Conservation (phyloP, 2,113 vertebrate genomes). For the Boleophthalmus pectinirostris region DNA sequence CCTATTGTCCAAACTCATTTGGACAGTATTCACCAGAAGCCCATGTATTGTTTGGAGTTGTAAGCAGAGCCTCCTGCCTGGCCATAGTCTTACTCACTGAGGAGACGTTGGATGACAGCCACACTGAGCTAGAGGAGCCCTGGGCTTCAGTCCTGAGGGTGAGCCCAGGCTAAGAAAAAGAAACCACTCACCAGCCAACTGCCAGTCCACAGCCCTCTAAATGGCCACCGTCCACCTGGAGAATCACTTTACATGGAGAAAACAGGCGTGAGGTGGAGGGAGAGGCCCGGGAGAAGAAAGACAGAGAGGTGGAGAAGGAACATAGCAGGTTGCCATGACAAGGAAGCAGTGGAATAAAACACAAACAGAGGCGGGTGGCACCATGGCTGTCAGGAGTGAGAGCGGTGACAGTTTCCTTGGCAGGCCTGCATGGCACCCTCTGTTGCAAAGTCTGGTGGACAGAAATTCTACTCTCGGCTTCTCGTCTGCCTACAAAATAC, state of each 20-base stretch:
- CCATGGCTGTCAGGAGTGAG: slow-evolving; percentile 51
- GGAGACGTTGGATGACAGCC: slow-evolving; percentile 57
- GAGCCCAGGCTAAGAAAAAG: slow-evolving; percentile 51
- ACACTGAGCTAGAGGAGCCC: slow-evolving; percentile 39
- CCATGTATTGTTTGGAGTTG: slow-evolving; percentile 53
- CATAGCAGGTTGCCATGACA: slow-evolving; percentile 71
- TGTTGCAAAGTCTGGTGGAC: slow-evolving; percentile 44
- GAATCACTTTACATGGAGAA: slow-evolving; percentile 66
- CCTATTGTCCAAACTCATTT: slow-evolving; percentile 48
- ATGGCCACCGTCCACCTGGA: slow-evolving; percentile 66
- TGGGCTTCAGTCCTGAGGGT: slow-evolving; percentile 59
- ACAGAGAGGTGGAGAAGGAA: slow-evolving; percentile 52
- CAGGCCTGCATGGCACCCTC: slow-evolving; percentile 45
- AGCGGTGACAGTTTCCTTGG: slow-evolving; percentile 64
- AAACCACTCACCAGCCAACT: slow-evolving; percentile 63
- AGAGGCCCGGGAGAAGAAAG: slow-evolving; percentile 43
- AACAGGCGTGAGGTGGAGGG: slow-evolving; percentile 51
- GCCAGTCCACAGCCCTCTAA: slow-evolving; percentile 59
- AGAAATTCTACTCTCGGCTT: slow-evolving; percentile 19
- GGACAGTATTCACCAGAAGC: slow-evolving; percentile 54
- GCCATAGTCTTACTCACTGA: slow-evolving; percentile 47
- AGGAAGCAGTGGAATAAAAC: slow-evolving; percentile 65
- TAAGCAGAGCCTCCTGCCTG: slow-evolving; percentile 26
- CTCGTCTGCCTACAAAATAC: slow-evolving; percentile 18
- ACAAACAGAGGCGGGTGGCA: slow-evolving; percentile 70